Evolutionary conservation across 2,888 invertebrate genomes (phyloP).

Genomic region (Cosmia pyralina): DNA sequence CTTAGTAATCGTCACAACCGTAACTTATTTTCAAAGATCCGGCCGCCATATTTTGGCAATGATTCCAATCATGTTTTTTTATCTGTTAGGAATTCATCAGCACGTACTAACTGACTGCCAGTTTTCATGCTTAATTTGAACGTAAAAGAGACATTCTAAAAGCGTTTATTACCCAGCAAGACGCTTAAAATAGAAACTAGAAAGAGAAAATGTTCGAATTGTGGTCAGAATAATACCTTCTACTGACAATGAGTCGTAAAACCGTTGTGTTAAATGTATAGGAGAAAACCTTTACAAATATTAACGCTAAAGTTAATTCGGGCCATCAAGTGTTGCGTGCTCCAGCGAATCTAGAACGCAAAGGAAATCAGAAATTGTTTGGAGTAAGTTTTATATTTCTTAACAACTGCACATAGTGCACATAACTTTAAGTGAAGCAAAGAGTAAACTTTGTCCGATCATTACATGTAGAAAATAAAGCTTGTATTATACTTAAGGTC

Average conservation of each 20-base stretch:
- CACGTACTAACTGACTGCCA: conserved; percentile 28
- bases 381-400: conserved; percentile 10
- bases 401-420: conserved; percentile 5
- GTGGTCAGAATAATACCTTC: conserved; percentile 71
- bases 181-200: conserved; percentile 69
- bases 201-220: conserved; percentile 73
- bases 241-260: conserved; percentile 73
- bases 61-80: conserved; percentile 27
- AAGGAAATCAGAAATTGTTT: conserved; percentile 26
- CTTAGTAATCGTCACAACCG: background rate
- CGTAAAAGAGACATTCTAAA: conserved; percentile 67
- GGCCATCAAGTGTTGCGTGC: conserved; percentile 42
- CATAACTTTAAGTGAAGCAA: background rate
- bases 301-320: conserved; percentile 42
- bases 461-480: background rate
- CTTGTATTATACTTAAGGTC: background rate
- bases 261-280: conserved; percentile 66
- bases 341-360: conserved; percentile 29
- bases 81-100: conserved; percentile 4
- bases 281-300: conserved; percentile 65
- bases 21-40: conserved; percentile 13
- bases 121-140: conserved; percentile 54
- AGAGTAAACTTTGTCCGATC: background rate
- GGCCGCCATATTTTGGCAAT: conserved; percentile 30
- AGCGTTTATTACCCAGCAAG: conserved; percentile 67